phyloP scores from a whole-genome alignment of 2,113 vertebrate genomes.

The Pogonocichla stellata region DNA sequence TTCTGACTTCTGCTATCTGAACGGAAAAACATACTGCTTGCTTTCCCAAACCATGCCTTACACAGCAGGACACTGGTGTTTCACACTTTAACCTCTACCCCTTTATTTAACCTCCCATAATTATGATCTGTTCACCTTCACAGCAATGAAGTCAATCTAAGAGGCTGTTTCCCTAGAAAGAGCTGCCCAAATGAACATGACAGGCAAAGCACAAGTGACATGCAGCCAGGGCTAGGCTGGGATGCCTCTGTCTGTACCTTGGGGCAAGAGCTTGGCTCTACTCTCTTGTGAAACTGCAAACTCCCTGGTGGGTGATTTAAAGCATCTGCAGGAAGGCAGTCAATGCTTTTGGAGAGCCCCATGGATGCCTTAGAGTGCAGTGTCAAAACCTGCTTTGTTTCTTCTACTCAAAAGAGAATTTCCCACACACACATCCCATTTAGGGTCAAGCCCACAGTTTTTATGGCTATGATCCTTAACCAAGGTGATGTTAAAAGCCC shows the following conservation, averaged over 20 bases:
- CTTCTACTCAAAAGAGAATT: background rate
- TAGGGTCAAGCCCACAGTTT: background rate
- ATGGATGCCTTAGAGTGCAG: background rate
- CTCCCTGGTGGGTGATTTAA: background rate
- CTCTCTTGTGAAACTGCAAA: background rate
- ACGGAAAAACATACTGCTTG: background rate
- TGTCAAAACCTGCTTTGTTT: background rate
- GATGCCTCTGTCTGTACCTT: background rate
- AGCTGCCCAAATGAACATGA: background rate
- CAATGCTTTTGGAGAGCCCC: background rate
- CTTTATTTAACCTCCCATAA: background rate
- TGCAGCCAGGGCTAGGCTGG: accelerated
- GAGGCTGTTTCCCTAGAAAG: background rate
- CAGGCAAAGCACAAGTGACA: background rate
- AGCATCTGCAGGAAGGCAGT: background rate
- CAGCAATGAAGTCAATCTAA: background rate
- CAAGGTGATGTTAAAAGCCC: background rate
- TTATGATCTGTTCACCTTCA: background rate
- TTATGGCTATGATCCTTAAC: background rate
- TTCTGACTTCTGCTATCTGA: background rate
- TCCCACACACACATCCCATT: accelerated
- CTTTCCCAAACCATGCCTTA: background rate
- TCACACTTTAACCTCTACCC: background rate
- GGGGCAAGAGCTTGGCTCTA: background rate
- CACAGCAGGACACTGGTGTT: background rate